These are phyloP conservation scores for Nephila pilipes DNA, from an alignment of 1,140 invertebrate genomes.

Conservation along the genomic window DNA sequence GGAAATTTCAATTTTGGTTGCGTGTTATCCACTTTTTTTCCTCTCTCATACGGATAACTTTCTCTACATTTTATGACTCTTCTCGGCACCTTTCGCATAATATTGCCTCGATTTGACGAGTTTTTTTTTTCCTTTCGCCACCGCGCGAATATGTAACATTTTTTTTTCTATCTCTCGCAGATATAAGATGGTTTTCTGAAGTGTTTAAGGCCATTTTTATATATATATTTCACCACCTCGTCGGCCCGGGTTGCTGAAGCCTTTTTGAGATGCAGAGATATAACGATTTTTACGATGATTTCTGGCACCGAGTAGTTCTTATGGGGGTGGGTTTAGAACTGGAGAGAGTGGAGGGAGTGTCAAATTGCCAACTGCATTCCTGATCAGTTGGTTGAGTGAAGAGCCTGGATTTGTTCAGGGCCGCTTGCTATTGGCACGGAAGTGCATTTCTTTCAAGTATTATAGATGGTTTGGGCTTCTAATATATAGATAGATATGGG, in stretches of 20 bases:
- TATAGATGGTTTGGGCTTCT: background rate
- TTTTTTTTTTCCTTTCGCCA: background rate
- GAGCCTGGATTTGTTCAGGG: background rate
- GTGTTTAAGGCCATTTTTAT: background rate
- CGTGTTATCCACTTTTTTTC: slow-evolving; percentile 33
- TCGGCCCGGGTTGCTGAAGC: background rate
- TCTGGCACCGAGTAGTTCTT: background rate
- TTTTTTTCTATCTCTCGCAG: background rate
- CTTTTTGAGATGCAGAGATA: background rate
- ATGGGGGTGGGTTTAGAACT: background rate
- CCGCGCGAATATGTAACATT: background rate
- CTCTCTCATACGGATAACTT: slow-evolving; percentile 5
- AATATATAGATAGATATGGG: background rate
- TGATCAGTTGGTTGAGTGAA: background rate
- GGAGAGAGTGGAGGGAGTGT: background rate
- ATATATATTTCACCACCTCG: background rate
- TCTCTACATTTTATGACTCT: slow-evolving; percentile 24
- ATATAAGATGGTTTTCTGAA: background rate
- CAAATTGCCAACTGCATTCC: slow-evolving; percentile 9
- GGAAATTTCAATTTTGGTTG: slow-evolving; percentile 39
- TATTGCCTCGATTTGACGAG: slow-evolving; percentile 28
- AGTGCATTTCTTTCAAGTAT: background rate
- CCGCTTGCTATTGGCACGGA: background rate
- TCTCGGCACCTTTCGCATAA: slow-evolving; percentile 11
- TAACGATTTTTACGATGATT: slow-evolving; percentile 6